Evolutionary conservation across 2,888 invertebrate genomes (phyloP).

Genomic region (Crocallis elinguaria): DNA sequence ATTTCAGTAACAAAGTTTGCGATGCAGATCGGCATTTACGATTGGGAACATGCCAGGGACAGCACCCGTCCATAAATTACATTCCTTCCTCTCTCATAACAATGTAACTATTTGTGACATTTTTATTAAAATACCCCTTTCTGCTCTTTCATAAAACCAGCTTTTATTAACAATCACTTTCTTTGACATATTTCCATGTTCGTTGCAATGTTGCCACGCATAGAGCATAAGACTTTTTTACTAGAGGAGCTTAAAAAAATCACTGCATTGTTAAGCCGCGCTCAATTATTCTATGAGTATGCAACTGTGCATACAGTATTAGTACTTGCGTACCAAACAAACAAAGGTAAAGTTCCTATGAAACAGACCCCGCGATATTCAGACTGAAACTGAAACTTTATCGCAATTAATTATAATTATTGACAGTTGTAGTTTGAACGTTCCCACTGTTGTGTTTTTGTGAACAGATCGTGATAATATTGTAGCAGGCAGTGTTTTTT

Average conservation of each 20-base stretch:
- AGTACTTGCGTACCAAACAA: constrained; percentile 25
- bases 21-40: constrained; percentile 29
- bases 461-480: too few species aligned
- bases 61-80: constrained; percentile 20
- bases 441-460: not conserved
- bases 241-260: not conserved
- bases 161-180: constrained; percentile 15
- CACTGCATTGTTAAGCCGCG: not conserved
- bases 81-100: constrained; percentile 21
- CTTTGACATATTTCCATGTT: not conserved
- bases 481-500: too few species aligned
- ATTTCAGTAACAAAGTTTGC: constrained; percentile 13
- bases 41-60: constrained; percentile 11
- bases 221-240: not conserved
- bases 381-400: constrained; percentile 23
- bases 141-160: not conserved
- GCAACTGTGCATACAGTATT: too few species aligned
- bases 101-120: constrained; percentile 23
- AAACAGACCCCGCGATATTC: constrained; percentile 16
- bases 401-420: not conserved
- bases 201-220: not conserved
- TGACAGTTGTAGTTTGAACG: not conserved
- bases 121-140: constrained; percentile 22
- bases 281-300: constrained; percentile 11
- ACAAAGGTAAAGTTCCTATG: constrained; percentile 17